Base-by-base conservation (phyloP, 1,140 invertebrate species). In the Heliconius melpomene region DNA sequence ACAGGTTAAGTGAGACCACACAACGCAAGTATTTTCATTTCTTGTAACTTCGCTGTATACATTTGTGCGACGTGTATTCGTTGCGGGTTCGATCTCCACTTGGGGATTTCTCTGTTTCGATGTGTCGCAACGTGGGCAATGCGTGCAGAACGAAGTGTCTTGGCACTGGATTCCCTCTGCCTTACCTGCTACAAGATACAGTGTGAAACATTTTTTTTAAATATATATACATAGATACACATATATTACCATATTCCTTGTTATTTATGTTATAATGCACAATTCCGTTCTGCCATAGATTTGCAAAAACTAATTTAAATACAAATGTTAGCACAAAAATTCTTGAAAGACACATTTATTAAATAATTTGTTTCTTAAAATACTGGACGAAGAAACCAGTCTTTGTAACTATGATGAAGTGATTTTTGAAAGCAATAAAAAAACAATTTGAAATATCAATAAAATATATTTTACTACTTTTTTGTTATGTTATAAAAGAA, bases 221-320 rank as follows among this genome's bases (percentile, higher is more conserved):
- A 46, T 46, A 46, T 46, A 16, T 46, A 46, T 13, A 13, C 11
- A 40, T 40, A 40, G 11, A 75, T 13, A 54, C 46, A 6, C 50
- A 71, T 66, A 70, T 72, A 83, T 82, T 87, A 91, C 90, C 90
- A 81, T 91, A 92, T 77, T 92, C 89, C 36, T 88, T 89, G 18
- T 80, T 85, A 84, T 88, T 90, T 8, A 92, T 88, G 1, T 85
- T 40, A 79, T 86, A 92, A 80, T 92, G 89, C 1, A 92, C 86
- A 0, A 92, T 82, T 1, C 90, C 90, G 26, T 87, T 88, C 1
- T 81, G 80, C 89, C 89, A 92, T 6, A 92, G 50, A 23, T 18
- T 40, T 38, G 52, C 74, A 40, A 2, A 26, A 20, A 60, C 54
- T 1, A 75, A n/a, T 38, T 60, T 60, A 9, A 75, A 57, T 18